These are phyloP conservation scores for Pammene fasciana DNA, from an alignment of 2,888 invertebrate species.

Conservation along the genomic window DNA sequence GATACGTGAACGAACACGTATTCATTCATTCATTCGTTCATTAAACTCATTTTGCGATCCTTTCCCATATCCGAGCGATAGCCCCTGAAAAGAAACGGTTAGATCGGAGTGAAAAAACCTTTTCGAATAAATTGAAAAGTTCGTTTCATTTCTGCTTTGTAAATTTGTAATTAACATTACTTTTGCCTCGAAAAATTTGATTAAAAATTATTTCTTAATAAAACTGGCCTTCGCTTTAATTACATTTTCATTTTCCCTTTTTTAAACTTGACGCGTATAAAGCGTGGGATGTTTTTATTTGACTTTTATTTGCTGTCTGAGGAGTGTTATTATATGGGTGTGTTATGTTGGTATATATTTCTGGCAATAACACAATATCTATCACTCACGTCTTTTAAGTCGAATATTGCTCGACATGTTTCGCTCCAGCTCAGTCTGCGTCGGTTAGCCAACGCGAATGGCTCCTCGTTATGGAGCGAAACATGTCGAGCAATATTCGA, in stretches of 20 bases:
- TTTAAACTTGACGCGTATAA: slow-evolving; percentile 18
- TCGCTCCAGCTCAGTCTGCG: too few relatives aligned
- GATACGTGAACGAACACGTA: slow-evolving; percentile 67
- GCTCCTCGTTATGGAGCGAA: too few relatives aligned
- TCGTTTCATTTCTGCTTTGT: slow-evolving; percentile 27
- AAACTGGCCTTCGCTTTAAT: slow-evolving; percentile 32
- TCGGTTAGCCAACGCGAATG: too few relatives aligned
- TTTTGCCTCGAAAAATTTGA: slow-evolving; percentile 32
- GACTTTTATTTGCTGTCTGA: slow-evolving; percentile 1
- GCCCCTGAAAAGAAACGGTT: slow-evolving; percentile 44
- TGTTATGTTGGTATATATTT: neutral
- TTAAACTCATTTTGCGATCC: slow-evolving; percentile 59
- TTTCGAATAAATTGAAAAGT: slow-evolving; percentile 31
- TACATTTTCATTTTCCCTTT: slow-evolving; percentile 22
- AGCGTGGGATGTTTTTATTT: slow-evolving; percentile 1
- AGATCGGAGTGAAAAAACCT: slow-evolving; percentile 25
- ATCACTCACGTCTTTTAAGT: too few relatives aligned
- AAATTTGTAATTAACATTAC: slow-evolving; percentile 37
- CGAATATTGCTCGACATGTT: too few relatives aligned
- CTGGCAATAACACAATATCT: too few relatives aligned
- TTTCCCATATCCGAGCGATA: slow-evolving; percentile 58
- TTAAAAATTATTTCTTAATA: slow-evolving; percentile 38
- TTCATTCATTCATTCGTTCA: slow-evolving; percentile 63
- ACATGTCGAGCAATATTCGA: too few relatives aligned
- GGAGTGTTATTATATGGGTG: neutral